phyloP scores from a whole-genome alignment of 2,113 vertebrate genomes.

The Ardeotis arabs region DNA sequence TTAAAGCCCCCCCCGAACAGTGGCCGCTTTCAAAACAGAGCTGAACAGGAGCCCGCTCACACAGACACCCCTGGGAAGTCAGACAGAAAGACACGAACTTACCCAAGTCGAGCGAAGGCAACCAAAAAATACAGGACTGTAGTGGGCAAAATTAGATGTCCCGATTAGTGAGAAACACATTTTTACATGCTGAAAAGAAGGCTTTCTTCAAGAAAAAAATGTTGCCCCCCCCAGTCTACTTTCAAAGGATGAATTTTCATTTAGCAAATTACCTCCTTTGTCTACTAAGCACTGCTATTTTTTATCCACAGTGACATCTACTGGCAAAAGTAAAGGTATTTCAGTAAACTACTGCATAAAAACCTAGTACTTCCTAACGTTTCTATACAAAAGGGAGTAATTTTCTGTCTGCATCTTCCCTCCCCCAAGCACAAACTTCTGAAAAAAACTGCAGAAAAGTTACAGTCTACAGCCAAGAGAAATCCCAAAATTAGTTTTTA shows the following conservation, averaged over 20 bases:
- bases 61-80: neutral
- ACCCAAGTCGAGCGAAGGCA: neutral
- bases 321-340: constrained; percentile 55
- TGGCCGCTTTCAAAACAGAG: neutral
- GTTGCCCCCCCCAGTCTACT: neutral
- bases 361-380: neutral
- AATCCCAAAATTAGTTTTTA: neutral
- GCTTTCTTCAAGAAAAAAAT: neutral
- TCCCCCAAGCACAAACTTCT: neutral
- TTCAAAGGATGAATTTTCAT: constrained; percentile 52
- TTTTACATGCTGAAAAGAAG: neutral
- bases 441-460: neutral
- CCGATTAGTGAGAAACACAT: neutral
- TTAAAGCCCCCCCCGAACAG: neutral
- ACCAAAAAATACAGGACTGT: neutral
- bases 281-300: constrained; percentile 43
- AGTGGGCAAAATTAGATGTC: neutral
- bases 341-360: neutral
- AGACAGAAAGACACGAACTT: constrained; percentile 11
- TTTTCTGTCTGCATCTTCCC: neutral
- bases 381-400: neutral
- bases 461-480: neutral
- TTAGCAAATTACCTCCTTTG: constrained; percentile 71
- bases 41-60: neutral
- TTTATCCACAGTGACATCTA: constrained; percentile 73